Conservation (phyloP, 2,888 invertebrate species). For the Phymatocera aterrima region DNA sequence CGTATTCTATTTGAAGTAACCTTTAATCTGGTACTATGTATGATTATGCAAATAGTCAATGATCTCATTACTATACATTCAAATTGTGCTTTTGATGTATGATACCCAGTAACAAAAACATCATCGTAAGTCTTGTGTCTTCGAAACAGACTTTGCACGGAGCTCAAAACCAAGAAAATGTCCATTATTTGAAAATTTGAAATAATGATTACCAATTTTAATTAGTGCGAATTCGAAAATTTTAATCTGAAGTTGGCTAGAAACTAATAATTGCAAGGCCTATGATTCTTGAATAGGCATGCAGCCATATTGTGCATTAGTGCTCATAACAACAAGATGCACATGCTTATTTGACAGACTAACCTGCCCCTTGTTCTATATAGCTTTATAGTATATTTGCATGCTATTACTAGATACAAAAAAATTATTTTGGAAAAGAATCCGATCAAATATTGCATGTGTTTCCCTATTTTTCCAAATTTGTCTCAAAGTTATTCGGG, state of each 20-base stretch:
- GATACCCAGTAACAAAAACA: background rate
- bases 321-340: slow-evolving; percentile 26
- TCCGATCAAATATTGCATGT: slow-evolving; percentile 1
- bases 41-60: background rate
- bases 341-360: slow-evolving; percentile 18
- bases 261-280: slow-evolving; percentile 11
- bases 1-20: slow-evolving; percentile 10
- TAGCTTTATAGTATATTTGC: slow-evolving; percentile 37
- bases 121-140: background rate
- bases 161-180: background rate
- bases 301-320: slow-evolving; percentile 26
- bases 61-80: background rate
- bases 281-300: slow-evolving; percentile 29
- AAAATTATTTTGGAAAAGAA: background rate
- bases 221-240: too few relatives aligned
- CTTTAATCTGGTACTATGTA: slow-evolving; percentile 5
- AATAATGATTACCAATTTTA: background rate
- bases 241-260: background rate
- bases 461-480: background rate
- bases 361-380: slow-evolving; percentile 20
- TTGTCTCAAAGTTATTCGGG: background rate
- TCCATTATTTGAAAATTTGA: background rate
- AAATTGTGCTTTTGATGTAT: slow-evolving; percentile 11
- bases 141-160: background rate
- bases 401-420: slow-evolving; percentile 21